Percentiles rank a stretch among this genome's conserved stretches.
Conservation (phyloP, 2,113 vertebrate species). For the Bettongia penicillata region DNA sequence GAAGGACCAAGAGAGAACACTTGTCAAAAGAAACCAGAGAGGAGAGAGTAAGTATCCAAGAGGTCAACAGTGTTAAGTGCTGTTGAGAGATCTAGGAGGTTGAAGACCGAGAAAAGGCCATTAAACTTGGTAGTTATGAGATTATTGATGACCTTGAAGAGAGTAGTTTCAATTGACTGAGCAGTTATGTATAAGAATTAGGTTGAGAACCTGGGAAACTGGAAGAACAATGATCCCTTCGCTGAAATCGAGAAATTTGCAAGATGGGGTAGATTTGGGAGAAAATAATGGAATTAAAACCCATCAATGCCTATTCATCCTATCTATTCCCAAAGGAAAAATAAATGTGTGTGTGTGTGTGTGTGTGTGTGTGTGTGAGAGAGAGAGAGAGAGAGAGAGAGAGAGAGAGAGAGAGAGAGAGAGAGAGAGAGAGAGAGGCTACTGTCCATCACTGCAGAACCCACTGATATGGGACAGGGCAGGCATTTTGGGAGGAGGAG, state of each 20-base stretch:
- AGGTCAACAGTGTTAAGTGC: neutral
- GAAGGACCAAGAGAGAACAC: neutral
- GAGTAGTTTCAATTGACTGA: neutral
- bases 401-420: no score
- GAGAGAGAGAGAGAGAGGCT: no score
- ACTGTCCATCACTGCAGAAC: neutral
- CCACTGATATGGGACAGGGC: neutral
- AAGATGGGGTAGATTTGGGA: neutral
- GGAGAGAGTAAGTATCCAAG: neutral
- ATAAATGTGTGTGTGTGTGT: neutral
- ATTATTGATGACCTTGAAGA: neutral
- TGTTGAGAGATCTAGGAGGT: neutral
- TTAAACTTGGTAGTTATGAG: neutral
- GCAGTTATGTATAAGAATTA: neutral
- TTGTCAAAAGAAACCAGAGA: neutral
- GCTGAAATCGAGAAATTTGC: neutral
- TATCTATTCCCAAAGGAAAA: neutral
- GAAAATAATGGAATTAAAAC: neutral
- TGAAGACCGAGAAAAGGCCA: neutral
- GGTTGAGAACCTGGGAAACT: neutral
- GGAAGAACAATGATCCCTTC: neutral
- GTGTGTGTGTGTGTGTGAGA: no score
- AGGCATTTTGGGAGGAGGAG: neutral
- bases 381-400: no score
- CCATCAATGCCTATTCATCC: neutral